These are phyloP conservation scores for Hylaeus volcanicus DNA, from an alignment of 1,140 invertebrate genomes.

Conservation along the genomic window DNA sequence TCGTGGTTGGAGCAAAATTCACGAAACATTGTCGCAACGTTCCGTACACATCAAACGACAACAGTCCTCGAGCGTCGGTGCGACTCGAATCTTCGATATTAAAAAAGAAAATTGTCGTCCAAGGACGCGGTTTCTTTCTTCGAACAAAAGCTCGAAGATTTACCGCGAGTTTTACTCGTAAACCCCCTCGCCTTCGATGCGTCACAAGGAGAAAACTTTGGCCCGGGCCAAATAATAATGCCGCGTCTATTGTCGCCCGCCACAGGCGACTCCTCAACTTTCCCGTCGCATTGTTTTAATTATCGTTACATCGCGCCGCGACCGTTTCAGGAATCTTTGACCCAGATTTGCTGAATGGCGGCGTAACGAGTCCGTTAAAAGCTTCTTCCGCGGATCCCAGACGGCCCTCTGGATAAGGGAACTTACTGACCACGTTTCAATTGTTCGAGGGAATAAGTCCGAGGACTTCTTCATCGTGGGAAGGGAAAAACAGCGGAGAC, in stretches of 20 bases:
- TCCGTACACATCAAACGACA: no score
- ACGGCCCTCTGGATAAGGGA: neutral
- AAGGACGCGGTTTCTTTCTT: neutral
- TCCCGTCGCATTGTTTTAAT: constrained; percentile 44
- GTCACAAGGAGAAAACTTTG: neutral
- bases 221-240: neutral
- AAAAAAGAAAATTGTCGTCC: no score
- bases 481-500: no score
- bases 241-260: neutral
- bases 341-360: constrained; percentile 29
- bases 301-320: constrained; percentile 30
- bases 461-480: neutral
- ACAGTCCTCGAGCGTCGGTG: no score
- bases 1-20: neutral
- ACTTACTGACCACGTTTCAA: constrained; percentile 21
- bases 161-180: no score
- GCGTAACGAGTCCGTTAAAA: constrained; percentile 11
- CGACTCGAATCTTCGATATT: no score
- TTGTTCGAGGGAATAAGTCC: constrained; percentile 34
- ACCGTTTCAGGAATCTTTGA: constrained; percentile 38
- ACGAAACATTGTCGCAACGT: no score
- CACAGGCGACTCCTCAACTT: constrained; percentile 18
- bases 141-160: constrained; percentile 4
- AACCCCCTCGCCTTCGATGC: no score
- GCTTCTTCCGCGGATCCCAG: constrained; percentile 16